phyloP scores from a whole-genome alignment of 2,113 vertebrate genomes.

The Psettodes erumei region DNA sequence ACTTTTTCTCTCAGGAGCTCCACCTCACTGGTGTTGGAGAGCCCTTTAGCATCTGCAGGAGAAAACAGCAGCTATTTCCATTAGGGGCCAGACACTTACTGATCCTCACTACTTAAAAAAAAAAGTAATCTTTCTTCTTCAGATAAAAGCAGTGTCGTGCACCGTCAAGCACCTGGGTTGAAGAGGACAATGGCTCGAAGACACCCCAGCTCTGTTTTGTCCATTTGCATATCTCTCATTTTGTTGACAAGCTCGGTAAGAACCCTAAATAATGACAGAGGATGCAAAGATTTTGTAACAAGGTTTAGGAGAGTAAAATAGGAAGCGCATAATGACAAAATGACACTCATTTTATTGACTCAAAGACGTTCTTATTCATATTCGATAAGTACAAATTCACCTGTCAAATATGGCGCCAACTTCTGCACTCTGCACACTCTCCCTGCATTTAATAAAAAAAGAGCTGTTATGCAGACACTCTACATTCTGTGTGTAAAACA shows the following conservation, averaged over 20 bases:
- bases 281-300: not conserved
- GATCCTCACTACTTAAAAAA: not conserved
- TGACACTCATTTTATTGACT: accelerated
- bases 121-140: not conserved
- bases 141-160: not conserved
- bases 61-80: not conserved
- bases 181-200: constrained; percentile 93
- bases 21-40: constrained; percentile 91
- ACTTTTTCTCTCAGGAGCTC: constrained; percentile 92
- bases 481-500: not conserved
- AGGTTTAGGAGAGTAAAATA: not conserved
- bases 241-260: constrained; percentile 86
- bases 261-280: constrained; percentile 67
- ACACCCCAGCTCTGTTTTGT: constrained; percentile 88
- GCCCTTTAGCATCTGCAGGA: constrained; percentile 88
- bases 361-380: not conserved
- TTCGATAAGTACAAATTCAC: constrained; percentile 71
- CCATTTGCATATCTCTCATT: constrained; percentile 89
- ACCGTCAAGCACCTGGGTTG: constrained; percentile 84
- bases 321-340: not conserved
- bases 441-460: constrained; percentile 67
- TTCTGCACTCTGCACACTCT: constrained; percentile 94
- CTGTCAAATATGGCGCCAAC: constrained; percentile 99
- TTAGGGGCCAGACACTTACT: not conserved
- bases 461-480: not conserved